A percentile compares a stretch with the other conserved stretches of the same genome.
phyloP scores from a whole-genome alignment of 2,113 vertebrate species.

The Cathartes aura region DNA sequence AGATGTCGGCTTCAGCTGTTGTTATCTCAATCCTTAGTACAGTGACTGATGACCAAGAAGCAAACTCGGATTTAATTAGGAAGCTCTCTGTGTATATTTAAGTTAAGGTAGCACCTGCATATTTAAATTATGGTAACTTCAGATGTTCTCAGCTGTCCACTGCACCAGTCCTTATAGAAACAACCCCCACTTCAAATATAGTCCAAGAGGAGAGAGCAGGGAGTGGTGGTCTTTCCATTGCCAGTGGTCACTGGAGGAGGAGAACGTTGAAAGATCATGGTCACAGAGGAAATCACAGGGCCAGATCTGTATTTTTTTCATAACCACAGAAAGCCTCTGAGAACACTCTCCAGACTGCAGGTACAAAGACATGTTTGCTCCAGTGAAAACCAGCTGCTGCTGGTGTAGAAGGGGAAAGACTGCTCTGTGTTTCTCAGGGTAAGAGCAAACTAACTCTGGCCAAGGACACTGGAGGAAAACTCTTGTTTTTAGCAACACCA shows the following conservation, averaged over 20 bases:
- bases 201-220: not conserved
- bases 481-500: not conserved
- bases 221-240: not conserved
- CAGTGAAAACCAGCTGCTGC: not conserved
- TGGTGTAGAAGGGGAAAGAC: not conserved
- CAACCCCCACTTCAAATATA: not conserved
- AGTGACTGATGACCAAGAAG: not conserved
- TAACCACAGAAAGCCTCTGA: not conserved
- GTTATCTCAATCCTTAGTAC: not conserved
- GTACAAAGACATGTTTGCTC: not conserved
- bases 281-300: not conserved
- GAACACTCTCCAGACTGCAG: not conserved
- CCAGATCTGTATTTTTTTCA: not conserved
- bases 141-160: not conserved
- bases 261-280: accelerated
- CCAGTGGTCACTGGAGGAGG: not conserved
- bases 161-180: not conserved
- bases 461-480: not conserved
- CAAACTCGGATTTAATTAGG: not conserved
- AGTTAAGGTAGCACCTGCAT: not conserved
- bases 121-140: not conserved
- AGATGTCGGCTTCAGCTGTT: not conserved
- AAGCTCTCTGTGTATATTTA: not conserved
- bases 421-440: not conserved
- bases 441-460: not conserved